Conservation (phyloP, 2,888 invertebrate genomes). For the Pristionchus exspectatus region DNA sequence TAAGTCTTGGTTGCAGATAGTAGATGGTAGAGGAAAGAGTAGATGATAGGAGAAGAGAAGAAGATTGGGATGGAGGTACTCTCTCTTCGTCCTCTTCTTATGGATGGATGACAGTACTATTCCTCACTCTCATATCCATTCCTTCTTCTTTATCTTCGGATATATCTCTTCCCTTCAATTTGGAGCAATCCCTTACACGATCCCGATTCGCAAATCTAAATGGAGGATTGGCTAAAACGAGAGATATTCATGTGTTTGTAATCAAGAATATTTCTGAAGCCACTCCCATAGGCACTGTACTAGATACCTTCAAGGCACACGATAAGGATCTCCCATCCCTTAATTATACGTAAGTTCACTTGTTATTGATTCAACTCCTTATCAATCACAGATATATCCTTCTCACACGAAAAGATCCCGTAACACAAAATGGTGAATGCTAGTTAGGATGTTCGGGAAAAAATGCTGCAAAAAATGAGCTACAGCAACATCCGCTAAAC, state of each 20-base stretch:
- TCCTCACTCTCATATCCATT: not conserved
- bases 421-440: too few relatives aligned
- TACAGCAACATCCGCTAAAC: too few relatives aligned
- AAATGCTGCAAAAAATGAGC: too few relatives aligned
- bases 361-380: too few relatives aligned
- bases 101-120: not conserved
- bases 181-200: conserved; percentile 65
- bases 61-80: not conserved
- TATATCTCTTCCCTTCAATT: conserved; percentile 70
- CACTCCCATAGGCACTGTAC: conserved; percentile 72
- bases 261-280: conserved; percentile 77
- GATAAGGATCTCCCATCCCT: conserved; percentile 72
- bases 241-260: conserved; percentile 73
- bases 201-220: conserved; percentile 72
- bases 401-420: too few relatives aligned
- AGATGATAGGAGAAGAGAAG: not conserved
- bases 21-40: conserved; percentile 2
- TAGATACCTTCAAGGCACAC: conserved; percentile 76
- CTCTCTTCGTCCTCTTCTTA: not conserved
- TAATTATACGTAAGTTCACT: conserved; percentile 62
- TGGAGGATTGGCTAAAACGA: conserved; percentile 61
- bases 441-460: too few relatives aligned
- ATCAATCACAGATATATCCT: too few relatives aligned
- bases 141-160: conserved; percentile 56
- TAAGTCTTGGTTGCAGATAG: not conserved